Base-by-base conservation (phyloP, 2,888 invertebrate genomes). In the Rhagonycha fulva region DNA sequence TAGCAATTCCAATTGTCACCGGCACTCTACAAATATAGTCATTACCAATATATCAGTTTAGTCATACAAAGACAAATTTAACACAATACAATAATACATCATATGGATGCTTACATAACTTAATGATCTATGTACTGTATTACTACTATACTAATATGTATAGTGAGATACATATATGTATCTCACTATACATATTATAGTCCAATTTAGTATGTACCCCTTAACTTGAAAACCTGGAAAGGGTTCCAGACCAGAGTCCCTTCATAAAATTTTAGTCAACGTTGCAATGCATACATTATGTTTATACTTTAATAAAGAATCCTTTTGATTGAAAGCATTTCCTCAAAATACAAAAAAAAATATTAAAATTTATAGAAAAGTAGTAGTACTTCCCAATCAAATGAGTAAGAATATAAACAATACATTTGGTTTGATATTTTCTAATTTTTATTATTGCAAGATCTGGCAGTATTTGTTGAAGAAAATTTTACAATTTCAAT, bases 181-280 rank as follows among this genome's bases (percentile, higher is more conserved):
- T 19, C n/a, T n/a, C 26, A n/a, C 24, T n/a, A 26, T 66, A 66
- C 63, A 23, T n/a, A 26, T 66, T n/a, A 26, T 66, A 66, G 24
- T 66, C 63, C 24, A 66, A 66, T 66, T 66, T 66, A 66, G 24
- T 66, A 66, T 66, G 63, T 66, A 66, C 63, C 63, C 63, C 26
- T 66, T 47, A n/a, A 9, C 24, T 66, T 24, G 9, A n/a, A 66
- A 14, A 66, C n/a, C 24, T 66, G 24, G 24, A 66, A 26, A 26
- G 26, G 63, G 63, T 47, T 47, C 4, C 32, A 4, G 32, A 47
- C 32, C 32, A 47, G 32, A 4, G 32, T 32, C 32, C 32, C 32
- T 47, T 47, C 47, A 47, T 47, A n/a, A 47, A 47, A 47, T 47
- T 47, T 47, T 47, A 47, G 47, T 47, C n/a, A n/a, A 7, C 47